Evolutionary conservation across 2,797 vertebrate genomes (phyloP).

Genomic region (Pyrocephalus nanus): DNA sequence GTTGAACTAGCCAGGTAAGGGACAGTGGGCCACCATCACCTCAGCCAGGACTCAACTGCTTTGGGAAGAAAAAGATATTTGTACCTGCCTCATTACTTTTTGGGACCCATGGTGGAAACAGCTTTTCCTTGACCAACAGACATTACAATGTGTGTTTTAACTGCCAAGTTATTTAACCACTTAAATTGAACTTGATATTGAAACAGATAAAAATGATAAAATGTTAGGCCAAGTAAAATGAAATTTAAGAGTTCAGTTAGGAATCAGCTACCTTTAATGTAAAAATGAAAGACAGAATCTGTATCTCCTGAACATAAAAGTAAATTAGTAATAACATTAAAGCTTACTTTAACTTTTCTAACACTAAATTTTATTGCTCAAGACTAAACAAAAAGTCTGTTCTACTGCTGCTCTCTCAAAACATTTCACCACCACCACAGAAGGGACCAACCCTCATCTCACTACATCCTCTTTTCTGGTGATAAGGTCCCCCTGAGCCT

Average conservation of each 20-base stretch:
- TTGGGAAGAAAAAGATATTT: neutral
- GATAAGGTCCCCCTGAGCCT: neutral
- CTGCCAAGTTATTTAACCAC: neutral
- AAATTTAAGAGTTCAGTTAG: neutral
- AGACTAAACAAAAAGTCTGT: neutral
- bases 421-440: neutral
- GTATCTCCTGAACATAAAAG: neutral
- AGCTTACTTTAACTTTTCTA: neutral
- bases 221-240: neutral
- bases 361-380: neutral
- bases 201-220: neutral
- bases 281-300: neutral
- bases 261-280: neutral
- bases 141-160: neutral
- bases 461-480: neutral
- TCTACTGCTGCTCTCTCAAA: neutral
- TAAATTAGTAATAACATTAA: neutral
- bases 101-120: neutral
- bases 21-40: neutral
- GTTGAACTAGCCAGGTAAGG: neutral
- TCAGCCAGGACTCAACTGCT: neutral
- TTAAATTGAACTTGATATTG: neutral
- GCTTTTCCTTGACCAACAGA: neutral
- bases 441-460: neutral
- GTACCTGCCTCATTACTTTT: neutral